A percentile compares a stretch with the other conserved stretches of the same genome.
These are phyloP conservation scores for Adineta ricciae DNA, from an alignment of 2,888 invertebrate species.

Conservation along the genomic window DNA sequence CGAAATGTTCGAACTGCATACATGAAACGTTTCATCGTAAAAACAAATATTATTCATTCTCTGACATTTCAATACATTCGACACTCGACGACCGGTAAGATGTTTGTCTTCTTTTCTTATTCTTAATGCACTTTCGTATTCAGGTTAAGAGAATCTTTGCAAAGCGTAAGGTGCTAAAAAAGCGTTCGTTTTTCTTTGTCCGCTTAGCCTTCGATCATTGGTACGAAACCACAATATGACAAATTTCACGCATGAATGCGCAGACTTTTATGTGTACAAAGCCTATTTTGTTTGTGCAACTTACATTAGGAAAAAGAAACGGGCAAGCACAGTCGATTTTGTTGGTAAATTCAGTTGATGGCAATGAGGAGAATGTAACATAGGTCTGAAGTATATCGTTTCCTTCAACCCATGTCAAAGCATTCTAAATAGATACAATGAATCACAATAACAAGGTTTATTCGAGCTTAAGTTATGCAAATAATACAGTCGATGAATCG, in stretches of 20 bases:
- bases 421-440: background rate
- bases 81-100: too few relatives aligned
- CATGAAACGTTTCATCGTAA: too few relatives aligned
- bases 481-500: background rate
- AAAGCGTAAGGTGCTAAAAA: too few relatives aligned
- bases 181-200: background rate
- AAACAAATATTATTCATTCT: too few relatives aligned
- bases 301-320: constrained; percentile 32
- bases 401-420: background rate
- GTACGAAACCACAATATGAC: background rate
- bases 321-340: constrained; percentile 30
- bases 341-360: constrained; percentile 31
- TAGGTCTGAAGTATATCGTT: background rate
- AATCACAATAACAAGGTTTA: background rate
- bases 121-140: too few relatives aligned
- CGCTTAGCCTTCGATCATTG: background rate
- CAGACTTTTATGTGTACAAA: background rate
- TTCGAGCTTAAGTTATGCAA: background rate
- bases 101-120: too few relatives aligned
- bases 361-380: constrained; percentile 23
- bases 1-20: too few relatives aligned
- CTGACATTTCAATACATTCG: too few relatives aligned
- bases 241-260: background rate
- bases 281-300: background rate
- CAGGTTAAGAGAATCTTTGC: too few relatives aligned